phyloP scores from a whole-genome alignment of 2,797 vertebrate genomes.

The Chiropotes sagulatus region DNA sequence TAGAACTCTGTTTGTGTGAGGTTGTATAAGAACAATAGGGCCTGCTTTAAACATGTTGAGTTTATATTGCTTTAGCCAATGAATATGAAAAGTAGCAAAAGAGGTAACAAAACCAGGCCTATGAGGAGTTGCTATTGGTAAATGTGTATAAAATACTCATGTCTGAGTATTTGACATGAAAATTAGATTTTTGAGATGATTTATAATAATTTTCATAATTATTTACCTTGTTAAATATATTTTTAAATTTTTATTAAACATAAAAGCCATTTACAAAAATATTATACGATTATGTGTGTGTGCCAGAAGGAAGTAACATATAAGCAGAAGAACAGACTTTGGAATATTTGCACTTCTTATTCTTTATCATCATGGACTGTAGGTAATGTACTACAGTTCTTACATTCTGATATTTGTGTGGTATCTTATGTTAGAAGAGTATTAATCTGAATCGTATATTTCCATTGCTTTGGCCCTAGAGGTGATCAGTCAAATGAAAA shows the following conservation, averaged over 20 bases:
- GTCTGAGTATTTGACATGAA: not conserved
- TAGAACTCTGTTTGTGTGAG: not conserved
- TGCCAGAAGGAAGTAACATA: not conserved
- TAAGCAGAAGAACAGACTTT: not conserved
- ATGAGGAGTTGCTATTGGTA: not conserved
- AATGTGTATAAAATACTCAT: not conserved
- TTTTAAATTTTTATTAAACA: not conserved
- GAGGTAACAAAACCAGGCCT: not conserved
- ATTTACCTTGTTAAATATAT: not conserved
- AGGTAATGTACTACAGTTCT: not conserved
- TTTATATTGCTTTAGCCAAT: not conserved
- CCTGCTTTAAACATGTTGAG: not conserved
- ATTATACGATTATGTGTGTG: not conserved
- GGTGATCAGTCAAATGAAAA: not conserved
- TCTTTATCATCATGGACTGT: not conserved
- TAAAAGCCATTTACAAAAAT: not conserved
- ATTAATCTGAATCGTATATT: not conserved
- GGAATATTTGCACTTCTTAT: not conserved
- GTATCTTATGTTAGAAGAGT: not conserved
- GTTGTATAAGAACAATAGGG: not conserved
- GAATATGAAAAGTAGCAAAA: not conserved
- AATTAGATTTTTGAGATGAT: not conserved
- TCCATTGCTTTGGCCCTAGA: not conserved
- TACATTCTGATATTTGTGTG: not conserved
- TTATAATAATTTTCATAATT: not conserved